Percentiles rank a stretch among this genome's conserved stretches.
These are phyloP conservation scores for Acrocephalus arundinaceus DNA, from an alignment of 2,113 vertebrate genomes.

Conservation along the genomic window DNA sequence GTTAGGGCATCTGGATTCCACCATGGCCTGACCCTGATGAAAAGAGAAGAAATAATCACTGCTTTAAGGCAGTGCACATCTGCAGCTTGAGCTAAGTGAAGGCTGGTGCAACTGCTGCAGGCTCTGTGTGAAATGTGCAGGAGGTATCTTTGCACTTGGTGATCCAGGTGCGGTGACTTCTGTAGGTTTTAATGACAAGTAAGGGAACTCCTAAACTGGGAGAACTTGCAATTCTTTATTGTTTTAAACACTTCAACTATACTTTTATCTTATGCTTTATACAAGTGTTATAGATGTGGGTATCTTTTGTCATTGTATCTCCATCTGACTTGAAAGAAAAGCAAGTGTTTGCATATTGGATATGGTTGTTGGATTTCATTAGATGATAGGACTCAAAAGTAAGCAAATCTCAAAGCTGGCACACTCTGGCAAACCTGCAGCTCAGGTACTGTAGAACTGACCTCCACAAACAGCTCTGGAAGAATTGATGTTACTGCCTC, in stretches of 20 bases:
- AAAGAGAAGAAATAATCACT: background rate
- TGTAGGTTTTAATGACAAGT: background rate
- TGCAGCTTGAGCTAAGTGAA: background rate
- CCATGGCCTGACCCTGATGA: background rate
- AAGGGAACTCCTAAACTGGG: background rate
- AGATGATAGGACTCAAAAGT: background rate
- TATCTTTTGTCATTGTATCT: background rate
- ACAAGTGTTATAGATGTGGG: background rate
- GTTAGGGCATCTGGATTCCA: background rate
- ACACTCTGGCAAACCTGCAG: background rate
- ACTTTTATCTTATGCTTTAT: background rate
- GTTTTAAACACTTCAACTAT: background rate
- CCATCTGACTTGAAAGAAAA: background rate
- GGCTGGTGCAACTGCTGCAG: background rate
- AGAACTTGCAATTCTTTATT: background rate
- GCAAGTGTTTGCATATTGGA: background rate
- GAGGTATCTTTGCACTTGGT: background rate
- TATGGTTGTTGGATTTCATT: background rate
- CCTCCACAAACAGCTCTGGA: background rate
- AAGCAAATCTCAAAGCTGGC: background rate
- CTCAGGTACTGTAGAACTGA: fast-evolving
- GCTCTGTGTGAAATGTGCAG: background rate
- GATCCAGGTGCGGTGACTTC: background rate
- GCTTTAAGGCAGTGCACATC: fast-evolving
- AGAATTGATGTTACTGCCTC: background rate